Percentiles rank a stretch among this genome's conserved stretches.
Evolutionary conservation across 1,140 invertebrate genomes (phyloP).

Genomic region (Gerris buenoi): DNA sequence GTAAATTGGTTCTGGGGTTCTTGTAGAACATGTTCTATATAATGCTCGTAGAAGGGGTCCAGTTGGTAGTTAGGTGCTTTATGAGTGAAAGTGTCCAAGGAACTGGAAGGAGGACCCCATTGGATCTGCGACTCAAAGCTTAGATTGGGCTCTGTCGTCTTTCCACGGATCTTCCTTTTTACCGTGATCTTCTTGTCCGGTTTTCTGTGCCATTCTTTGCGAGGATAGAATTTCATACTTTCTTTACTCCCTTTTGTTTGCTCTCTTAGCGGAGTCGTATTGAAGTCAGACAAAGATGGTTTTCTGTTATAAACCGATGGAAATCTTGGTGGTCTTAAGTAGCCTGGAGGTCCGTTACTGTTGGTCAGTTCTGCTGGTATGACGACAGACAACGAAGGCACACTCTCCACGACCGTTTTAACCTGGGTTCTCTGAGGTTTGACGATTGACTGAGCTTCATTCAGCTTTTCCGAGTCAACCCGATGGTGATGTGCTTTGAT

Average conservation of each 20-base stretch:
- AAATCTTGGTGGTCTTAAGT: conserved; percentile 15
- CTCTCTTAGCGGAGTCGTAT: not conserved
- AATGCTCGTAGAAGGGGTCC: not conserved
- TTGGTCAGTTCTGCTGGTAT: conserved; percentile 2
- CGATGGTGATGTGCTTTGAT: not conserved
- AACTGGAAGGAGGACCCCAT: not conserved
- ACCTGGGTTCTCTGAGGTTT: not conserved
- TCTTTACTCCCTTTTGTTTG: not conserved
- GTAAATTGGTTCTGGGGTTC: not conserved
- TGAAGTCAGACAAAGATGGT: not conserved
- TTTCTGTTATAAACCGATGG: conserved; percentile 15
- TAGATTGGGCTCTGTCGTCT: not conserved
- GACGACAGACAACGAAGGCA: conserved; percentile 13
- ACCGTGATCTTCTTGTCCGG: conserved; percentile 10
- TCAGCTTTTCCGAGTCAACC: not conserved
- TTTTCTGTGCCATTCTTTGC: not conserved
- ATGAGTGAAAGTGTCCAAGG: not conserved
- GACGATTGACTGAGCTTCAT: not conserved
- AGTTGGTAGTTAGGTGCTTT: not conserved
- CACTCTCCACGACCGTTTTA: conserved; percentile 12
- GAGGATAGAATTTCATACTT: not conserved
- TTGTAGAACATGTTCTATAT: not conserved
- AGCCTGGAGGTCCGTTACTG: conserved; percentile 7
- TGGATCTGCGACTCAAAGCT: not conserved
- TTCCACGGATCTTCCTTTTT: not conserved